Conservation (phyloP, 2,797 vertebrate genomes). For the Sarcophilus harrisii region DNA sequence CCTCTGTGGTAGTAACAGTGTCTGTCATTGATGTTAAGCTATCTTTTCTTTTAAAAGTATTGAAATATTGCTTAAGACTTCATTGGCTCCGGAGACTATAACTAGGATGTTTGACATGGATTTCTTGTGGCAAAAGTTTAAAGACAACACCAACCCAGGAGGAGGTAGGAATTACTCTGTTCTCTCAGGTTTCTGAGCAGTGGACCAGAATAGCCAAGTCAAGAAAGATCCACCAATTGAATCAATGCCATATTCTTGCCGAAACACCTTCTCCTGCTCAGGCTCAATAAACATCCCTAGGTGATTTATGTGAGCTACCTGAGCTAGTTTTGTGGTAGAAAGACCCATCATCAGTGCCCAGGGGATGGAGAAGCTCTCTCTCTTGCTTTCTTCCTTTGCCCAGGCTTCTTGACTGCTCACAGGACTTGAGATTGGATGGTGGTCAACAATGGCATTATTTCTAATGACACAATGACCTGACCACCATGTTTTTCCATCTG, state of each 20-base stretch:
- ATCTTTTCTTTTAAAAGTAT: background rate
- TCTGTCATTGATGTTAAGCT: background rate
- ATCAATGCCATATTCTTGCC: background rate
- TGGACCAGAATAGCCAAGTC: background rate
- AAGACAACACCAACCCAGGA: background rate
- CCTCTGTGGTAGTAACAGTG: background rate
- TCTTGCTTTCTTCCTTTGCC: background rate
- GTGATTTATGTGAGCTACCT: background rate
- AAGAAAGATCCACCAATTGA: background rate
- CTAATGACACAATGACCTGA: background rate
- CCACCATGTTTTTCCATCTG: background rate
- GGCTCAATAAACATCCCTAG: background rate
- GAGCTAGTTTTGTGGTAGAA: background rate
- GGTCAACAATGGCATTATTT: background rate
- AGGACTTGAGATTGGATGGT: background rate
- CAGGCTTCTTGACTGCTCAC: background rate
- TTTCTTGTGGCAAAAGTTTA: background rate
- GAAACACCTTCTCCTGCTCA: background rate
- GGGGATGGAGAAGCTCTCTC: background rate
- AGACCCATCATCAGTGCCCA: background rate
- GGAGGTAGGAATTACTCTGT: background rate
- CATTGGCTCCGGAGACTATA: background rate
- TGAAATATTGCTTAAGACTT: background rate
- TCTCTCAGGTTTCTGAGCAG: background rate
- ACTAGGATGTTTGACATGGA: background rate